phyloP scores from a whole-genome alignment of 2,797 vertebrate genomes.

The Malacoraja senta region DNA sequence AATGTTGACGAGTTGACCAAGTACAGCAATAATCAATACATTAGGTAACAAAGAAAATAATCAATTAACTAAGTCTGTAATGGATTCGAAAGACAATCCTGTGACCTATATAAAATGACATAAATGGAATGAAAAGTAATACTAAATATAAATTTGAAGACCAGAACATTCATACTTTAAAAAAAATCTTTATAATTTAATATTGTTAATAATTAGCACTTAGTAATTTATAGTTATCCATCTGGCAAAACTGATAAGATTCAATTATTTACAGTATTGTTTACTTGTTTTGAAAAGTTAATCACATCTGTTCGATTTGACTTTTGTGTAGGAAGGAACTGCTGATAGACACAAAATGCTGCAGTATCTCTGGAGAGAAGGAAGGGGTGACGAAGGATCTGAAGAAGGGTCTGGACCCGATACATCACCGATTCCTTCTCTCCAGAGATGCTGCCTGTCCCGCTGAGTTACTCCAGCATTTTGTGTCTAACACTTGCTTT shows the following conservation, averaged over 20 bases:
- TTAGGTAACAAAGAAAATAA: conserved; percentile 38
- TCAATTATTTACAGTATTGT: background rate
- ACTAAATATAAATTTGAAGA: conserved; percentile 20
- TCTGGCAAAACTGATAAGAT: background rate
- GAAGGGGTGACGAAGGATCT: too few relatives aligned
- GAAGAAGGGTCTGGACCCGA: too few relatives aligned
- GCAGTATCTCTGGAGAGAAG: too few relatives aligned
- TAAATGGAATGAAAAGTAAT: background rate
- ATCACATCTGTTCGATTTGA: background rate
- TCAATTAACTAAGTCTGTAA: conserved; percentile 31
- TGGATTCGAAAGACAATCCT: conserved; percentile 13
- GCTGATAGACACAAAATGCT: too few relatives aligned
- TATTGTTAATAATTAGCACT: background rate
- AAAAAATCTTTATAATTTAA: background rate
- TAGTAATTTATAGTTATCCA: background rate
- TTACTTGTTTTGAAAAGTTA: background rate
- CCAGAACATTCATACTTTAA: background rate
- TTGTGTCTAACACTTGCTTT: background rate
- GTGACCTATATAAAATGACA: conserved; percentile 14
- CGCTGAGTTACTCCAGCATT: too few relatives aligned
- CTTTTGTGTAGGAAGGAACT: background rate
- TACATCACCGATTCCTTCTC: too few relatives aligned
- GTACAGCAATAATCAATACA: conserved; percentile 37
- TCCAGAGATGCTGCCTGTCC: too few relatives aligned
- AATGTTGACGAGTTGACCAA: conserved; percentile 38